Conservation (phyloP, 2,113 vertebrate genomes). For the Rhegmatorhina hoffmannsi region DNA sequence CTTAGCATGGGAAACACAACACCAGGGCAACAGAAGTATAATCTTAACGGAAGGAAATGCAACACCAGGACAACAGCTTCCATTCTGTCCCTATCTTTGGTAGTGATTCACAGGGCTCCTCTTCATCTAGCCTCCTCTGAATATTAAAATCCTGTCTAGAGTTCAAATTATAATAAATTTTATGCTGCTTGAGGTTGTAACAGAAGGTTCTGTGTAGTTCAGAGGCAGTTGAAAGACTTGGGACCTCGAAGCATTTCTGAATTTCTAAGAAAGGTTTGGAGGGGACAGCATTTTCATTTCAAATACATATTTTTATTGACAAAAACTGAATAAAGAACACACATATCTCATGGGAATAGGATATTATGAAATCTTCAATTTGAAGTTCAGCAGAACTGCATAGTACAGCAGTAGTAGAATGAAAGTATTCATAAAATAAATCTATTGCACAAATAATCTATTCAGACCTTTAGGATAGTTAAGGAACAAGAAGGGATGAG, state of each 20-base stretch:
- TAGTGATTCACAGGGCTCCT: neutral
- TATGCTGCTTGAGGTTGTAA: neutral
- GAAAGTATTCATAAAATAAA: neutral
- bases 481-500: neutral
- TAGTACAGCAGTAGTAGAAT: neutral
- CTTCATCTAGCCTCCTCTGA: neutral
- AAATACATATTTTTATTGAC: neutral
- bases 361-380: neutral
- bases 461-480: neutral
- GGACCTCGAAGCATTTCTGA: neutral
- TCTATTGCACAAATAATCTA: neutral
- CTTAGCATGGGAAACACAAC: neutral
- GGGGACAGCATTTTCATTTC: neutral
- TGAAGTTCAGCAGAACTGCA: neutral
- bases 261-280: neutral
- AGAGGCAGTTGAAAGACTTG: neutral
- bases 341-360: neutral
- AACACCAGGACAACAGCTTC: neutral
- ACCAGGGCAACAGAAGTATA: neutral
- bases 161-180: neutral
- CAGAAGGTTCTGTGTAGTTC: neutral
- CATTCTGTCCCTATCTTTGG: neutral
- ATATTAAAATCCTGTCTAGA: neutral
- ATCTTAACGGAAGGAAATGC: neutral
- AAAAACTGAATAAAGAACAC: slow-evolving; percentile 12